These are phyloP conservation scores for Gouania willdenowi DNA, from an alignment of 2,797 vertebrate genomes.

Conservation along the genomic window DNA sequence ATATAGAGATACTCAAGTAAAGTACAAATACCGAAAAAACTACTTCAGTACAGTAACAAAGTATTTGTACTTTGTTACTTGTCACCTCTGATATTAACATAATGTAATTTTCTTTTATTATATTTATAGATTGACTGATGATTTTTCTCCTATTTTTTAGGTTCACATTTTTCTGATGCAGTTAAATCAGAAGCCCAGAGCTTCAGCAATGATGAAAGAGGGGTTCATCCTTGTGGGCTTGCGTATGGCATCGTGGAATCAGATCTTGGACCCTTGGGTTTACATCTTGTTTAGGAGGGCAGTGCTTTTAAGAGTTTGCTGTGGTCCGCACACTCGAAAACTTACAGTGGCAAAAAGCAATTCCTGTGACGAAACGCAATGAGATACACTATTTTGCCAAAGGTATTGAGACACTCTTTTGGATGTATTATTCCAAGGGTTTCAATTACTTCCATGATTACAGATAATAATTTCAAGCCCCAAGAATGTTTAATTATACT, in stretches of 20 bases:
- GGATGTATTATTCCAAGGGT: no score
- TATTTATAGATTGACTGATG: constrained; percentile 1
- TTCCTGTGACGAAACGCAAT: constrained; percentile 19
- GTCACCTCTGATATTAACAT: no score
- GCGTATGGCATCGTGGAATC: constrained; percentile 83
- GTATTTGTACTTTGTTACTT: no score
- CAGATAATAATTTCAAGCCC: no score
- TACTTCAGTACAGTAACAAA: no score
- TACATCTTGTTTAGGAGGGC: constrained; percentile 82
- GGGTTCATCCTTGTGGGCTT: constrained; percentile 70
- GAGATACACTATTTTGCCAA: no score
- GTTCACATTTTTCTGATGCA: constrained; percentile 71
- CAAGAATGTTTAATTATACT: no score
- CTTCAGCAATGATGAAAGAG: constrained; percentile 12
- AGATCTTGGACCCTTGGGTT: constrained; percentile 80
- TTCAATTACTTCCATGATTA: no score
- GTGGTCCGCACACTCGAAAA: constrained; percentile 18
- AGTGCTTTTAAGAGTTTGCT: constrained; percentile 70
- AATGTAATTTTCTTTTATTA: not conserved
- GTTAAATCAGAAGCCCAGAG: constrained; percentile 35
- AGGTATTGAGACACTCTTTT: no score
- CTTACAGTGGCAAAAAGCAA: constrained; percentile 7
- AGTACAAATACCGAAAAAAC: no score
- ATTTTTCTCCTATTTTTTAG: constrained; percentile 46
- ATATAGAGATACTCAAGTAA: no score